Evolutionary conservation across 2,888 invertebrate genomes (phyloP), one percentile per base, ranked within the genome.

Genomic region (Dorcus parallelipipedus): DNA sequence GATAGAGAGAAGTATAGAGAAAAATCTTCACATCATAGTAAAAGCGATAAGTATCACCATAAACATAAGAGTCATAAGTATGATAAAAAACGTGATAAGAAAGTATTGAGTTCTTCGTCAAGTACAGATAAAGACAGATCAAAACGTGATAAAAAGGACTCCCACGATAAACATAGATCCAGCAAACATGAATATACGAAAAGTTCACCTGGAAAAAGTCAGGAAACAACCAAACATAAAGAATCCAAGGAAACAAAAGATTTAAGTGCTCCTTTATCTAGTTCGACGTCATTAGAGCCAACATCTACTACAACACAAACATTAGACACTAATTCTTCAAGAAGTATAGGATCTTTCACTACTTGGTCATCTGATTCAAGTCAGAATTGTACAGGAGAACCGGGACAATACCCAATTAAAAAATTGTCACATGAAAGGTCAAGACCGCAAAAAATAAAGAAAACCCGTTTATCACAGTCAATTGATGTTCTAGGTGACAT

Each of bases 401-500:
- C 26, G 1, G 6, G 3, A 33, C 26, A 5, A 33, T 33, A 33
- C 23, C 63, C 67, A 45, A 64, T 60, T 67, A 50, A 69, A 68
- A 65, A 61, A 63, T 17, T 49, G 14, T 42, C 55, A 8, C 62
- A 66, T 2, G 48, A 62, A 48, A 74, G 73, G 64, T 71, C 40
- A 71, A 71, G 61, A 58, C 68, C 2, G 59, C 65, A 48, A 74
- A 71, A 66, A 61, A 63, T 42, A 64, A 72, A 49, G 74, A 75
- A 65, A 68, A 64, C 23, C 66, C 71, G 49, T 59, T 69, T 69
- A 43, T 72, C 74, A 53, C 26, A 33, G 26, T 75, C 75, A 6
- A 71, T 76, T 14, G 78, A 78, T 63, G 69, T 78, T 48, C 69
- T 78, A 47, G 78, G 78, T 48, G 77, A 78, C 69, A 78, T 78